Conservation (phyloP, 1,140 invertebrate species). For the Monomorium pharaonis region DNA sequence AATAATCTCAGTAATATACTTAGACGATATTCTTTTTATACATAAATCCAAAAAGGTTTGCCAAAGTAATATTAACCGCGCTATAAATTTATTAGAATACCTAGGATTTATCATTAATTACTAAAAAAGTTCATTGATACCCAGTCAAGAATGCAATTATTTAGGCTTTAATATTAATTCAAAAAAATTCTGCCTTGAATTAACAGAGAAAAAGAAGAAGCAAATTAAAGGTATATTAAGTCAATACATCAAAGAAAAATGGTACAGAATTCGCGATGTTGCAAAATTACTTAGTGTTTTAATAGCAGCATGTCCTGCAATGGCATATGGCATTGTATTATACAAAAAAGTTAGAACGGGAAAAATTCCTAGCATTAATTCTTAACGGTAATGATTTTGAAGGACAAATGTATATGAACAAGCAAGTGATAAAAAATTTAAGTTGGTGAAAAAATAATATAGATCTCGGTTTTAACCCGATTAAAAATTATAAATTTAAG, state of each 20-base stretch:
- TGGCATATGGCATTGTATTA: background rate
- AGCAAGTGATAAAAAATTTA: background rate
- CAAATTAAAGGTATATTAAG: background rate
- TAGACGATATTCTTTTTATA: conserved; percentile 19
- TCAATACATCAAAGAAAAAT: background rate
- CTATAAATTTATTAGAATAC: background rate
- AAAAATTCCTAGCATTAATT: background rate
- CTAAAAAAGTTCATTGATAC: background rate
- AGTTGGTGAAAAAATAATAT: background rate
- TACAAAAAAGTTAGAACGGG: background rate
- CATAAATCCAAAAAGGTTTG: background rate
- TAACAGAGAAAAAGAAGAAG: background rate
- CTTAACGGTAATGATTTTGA: background rate
- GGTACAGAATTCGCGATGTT: background rate
- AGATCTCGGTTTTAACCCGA: background rate
- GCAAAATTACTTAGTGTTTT: background rate
- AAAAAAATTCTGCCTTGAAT: background rate
- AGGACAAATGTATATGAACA: background rate
- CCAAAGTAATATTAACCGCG: background rate
- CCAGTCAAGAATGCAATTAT: background rate
- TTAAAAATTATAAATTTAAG: background rate
- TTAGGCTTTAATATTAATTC: conserved; percentile 22
- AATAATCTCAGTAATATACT: background rate
- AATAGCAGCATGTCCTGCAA: background rate
- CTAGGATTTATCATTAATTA: background rate